Evolutionary conservation across 64 coral and sea anemone species (phyloP), one percentile per base, ranked within the genome.

Genomic region (Stichodactyla mertensii): DNA sequence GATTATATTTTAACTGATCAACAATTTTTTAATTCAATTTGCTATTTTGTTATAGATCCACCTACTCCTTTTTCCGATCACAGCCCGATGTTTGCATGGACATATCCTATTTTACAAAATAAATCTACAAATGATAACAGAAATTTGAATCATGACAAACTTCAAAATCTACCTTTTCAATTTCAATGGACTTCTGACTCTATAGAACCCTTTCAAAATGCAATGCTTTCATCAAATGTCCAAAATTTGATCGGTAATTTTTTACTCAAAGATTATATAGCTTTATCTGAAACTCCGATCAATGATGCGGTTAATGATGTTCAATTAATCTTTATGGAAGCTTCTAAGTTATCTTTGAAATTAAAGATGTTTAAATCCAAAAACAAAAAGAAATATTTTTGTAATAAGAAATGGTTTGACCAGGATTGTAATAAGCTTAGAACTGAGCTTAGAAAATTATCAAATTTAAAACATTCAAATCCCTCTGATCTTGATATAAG

Each of bases 361-460:
- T 52, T 88, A 55, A 88, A 79, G 22, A 79, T 57, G 7, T 14
- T 10, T 16, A 86, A 86, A 86, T 62, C 84, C 62, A 66, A 86
- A 86, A 23, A 19, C 10, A 88, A 78, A 88, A 88, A 54, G 82
- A 53, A 27, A 57, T n/a, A 5, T 74, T 71, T 71, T 57, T 79
- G 52, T 31, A 77, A 80, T 8, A 88, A 88, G 57, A 88, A 88
- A 88, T 88, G 86, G 71, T 88, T 88, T 79, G 86, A 88, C 55
- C 18, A 55, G 22, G 86, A 88, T 79, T 88, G 86, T 79, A 79
- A 77, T 57, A 78, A 79, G 77, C 20, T 56, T 62, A 52, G 86
- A 78, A 55, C n/a, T 18, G 74, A 88, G 77, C 55, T 80, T 55
- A 18, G 71, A 79, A 88, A 88, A 60, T 59, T 88, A 55, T 77